Conservation (phyloP, 2,113 vertebrate species). For the Himantopus leucocephalus region DNA sequence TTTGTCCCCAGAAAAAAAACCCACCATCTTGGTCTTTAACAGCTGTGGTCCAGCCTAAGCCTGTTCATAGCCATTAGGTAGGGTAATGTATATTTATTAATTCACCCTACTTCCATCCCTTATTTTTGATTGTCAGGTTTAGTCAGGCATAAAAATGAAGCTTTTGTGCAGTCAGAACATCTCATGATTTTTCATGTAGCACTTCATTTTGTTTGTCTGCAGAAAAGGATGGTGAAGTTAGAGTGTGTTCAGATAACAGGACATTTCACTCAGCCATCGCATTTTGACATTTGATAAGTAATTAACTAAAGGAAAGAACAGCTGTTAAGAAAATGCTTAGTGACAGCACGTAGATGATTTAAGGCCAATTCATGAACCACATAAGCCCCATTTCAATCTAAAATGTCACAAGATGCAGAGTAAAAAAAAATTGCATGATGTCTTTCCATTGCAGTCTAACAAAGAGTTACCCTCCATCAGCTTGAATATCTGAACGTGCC, state of each 20-base stretch:
- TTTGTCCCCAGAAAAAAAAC: neutral
- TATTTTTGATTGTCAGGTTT: constrained; percentile 34
- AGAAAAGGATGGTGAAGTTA: neutral
- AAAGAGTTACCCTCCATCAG: neutral
- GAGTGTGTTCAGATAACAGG: neutral
- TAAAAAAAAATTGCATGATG: neutral
- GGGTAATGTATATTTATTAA: neutral
- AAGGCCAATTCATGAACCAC: neutral
- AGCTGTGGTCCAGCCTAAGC: neutral
- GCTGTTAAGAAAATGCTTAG: constrained; percentile 39
- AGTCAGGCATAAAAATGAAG: constrained; percentile 25
- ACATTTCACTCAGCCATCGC: constrained; percentile 19
- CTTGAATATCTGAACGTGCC: neutral
- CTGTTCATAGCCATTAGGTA: neutral
- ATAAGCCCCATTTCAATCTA: constrained; percentile 30
- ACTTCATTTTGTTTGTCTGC: constrained; percentile 24
- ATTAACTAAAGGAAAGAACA: constrained; percentile 36
- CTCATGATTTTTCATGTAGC: constrained; percentile 11
- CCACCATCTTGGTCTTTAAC: neutral
- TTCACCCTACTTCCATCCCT: neutral
- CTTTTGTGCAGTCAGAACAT: constrained; percentile 35
- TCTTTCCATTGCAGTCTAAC: neutral
- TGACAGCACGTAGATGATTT: constrained; percentile 35
- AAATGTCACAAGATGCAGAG: neutral
- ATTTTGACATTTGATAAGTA: constrained; percentile 39